Conservation (phyloP, 2,797 vertebrate species). For the Antennarius maculatus region DNA sequence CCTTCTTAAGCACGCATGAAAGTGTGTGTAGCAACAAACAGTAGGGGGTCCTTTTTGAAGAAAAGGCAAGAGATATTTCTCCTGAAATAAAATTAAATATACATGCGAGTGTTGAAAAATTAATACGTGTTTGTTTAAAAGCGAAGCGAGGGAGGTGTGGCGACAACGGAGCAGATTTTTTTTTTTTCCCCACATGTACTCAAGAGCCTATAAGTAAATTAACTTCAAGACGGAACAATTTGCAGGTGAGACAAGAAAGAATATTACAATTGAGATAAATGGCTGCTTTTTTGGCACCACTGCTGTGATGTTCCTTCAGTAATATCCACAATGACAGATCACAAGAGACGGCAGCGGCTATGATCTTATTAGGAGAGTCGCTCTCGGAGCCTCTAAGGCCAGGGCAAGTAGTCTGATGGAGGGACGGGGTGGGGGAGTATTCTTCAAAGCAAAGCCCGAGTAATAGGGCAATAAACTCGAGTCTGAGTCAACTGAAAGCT, state of each 20-base stretch:
- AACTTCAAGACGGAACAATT: neutral
- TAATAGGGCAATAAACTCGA: slow-evolving; percentile 36
- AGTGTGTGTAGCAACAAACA: neutral
- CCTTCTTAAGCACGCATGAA: slow-evolving; percentile 13
- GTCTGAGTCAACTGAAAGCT: slow-evolving; percentile 36
- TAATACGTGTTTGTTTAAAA: slow-evolving; percentile 39
- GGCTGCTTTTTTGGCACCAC: neutral
- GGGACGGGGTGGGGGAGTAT: slow-evolving; percentile 15
- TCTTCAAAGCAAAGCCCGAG: slow-evolving; percentile 31
- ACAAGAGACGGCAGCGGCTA: slow-evolving; percentile 14
- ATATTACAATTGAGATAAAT: slow-evolving; percentile 3
- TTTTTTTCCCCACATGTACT: neutral
- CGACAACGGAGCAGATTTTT: slow-evolving; percentile 11
- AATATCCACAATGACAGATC: slow-evolving; percentile 38
- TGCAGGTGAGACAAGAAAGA: slow-evolving; percentile 7
- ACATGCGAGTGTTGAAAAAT: slow-evolving; percentile 25
- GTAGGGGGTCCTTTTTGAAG: slow-evolving; percentile 15
- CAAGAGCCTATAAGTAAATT: neutral
- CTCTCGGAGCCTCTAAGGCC: slow-evolving; percentile 36
- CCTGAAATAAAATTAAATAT: slow-evolving; percentile 31
- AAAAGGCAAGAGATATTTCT: slow-evolving; percentile 5
- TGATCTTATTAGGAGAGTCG: slow-evolving; percentile 38
- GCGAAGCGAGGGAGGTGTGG: slow-evolving; percentile 12
- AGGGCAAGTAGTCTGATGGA: slow-evolving; percentile 45
- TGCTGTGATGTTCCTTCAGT: slow-evolving; percentile 18